A percentile compares a stretch with the other conserved stretches of the same genome.
Conservation (phyloP, 1,140 invertebrate species). For the Lordiphosa clarofinis region DNA sequence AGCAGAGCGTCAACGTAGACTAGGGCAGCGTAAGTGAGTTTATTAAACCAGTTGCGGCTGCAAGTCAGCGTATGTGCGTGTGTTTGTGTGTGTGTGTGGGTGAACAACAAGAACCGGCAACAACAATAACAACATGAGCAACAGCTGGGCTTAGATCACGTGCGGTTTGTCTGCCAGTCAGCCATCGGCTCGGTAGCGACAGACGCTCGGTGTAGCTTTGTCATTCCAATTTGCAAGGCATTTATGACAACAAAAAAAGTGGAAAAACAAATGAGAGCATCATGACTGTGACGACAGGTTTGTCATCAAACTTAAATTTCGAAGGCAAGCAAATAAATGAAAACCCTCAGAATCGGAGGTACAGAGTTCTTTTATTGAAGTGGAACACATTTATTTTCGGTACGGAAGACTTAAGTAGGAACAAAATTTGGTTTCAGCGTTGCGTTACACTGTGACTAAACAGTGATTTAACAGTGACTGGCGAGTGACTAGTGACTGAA, state of each 20-base stretch:
- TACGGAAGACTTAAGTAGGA: no score
- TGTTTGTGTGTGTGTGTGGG: slow-evolving; percentile 17
- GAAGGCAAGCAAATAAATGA: no score
- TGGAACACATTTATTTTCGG: no score
- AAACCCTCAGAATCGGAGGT: no score
- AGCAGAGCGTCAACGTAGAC: not conserved
- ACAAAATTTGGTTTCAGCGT: no score
- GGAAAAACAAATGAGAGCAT: slow-evolving; percentile 13
- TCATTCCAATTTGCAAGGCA: slow-evolving; percentile 44
- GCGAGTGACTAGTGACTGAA: no score
- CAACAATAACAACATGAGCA: slow-evolving; percentile 15
- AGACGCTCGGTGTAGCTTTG: slow-evolving; percentile 31
- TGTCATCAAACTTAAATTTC: not conserved
- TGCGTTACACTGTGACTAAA: no score
- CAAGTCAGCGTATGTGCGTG: slow-evolving; percentile 30
- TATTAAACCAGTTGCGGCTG: slow-evolving; percentile 62
- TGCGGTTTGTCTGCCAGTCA: slow-evolving; percentile 39
- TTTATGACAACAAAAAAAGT: slow-evolving; percentile 4
- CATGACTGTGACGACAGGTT: slow-evolving; percentile 10
- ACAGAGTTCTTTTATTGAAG: no score
- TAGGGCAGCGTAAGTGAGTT: slow-evolving; percentile 15
- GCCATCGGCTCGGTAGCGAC: slow-evolving; percentile 26
- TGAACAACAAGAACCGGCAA: slow-evolving; percentile 6
- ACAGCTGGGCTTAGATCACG: slow-evolving; percentile 50
- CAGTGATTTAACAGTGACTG: no score